Base-by-base conservation (phyloP, 53 echinoderm and acorn worm species). In the Hippasteria phrygiana region DNA sequence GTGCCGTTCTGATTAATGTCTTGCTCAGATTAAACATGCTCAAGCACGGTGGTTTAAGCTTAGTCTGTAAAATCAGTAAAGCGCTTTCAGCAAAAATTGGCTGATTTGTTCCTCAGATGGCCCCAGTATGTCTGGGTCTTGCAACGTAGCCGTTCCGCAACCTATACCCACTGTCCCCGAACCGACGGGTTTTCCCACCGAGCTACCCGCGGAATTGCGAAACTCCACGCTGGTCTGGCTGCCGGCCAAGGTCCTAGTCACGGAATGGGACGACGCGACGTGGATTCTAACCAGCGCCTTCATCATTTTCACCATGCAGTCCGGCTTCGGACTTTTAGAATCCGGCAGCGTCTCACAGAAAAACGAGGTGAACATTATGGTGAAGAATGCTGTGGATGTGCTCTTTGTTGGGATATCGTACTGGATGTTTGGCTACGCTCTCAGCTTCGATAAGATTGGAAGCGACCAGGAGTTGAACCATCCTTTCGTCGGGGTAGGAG, bases 331-430 rank as follows among this genome's bases (percentile, higher is more conserved):
- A 4, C 83, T 95, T 1, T 71, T 95, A 2, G 96, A 95, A 48
- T 93, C 93, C 0, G 96, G 96, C 3, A 91, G 91, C 56, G 96
- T 92, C 0, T 93, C 96, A 2, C 71, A 59, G 16, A 95, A 93
- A 39, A 95, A 95, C 45, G 96, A 95, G 75, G 96, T 95, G 1
- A 95, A 95, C 47, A 95, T 95, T 32, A 95, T 95, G 95, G 91
- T 95, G 1, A 95, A 95, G 55, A 95, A 95, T 39, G 93, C 93
- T 4, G 93, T 95, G 38, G 96, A 95, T 62, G 94, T 95, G 0
- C 43, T 95, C 5, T 95, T 95, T 32, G 96, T 93, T 12, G 96
- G 96, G 4, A 34, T 95, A 2, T 93, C 91, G 0, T 95, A 95
- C 75, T 95, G 96, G 96, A 93, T 95, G 93, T 87, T 95, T 32